Percentiles rank a stretch among this genome's conserved stretches.
These are phyloP conservation scores for Gymnocheta viridis DNA, from an alignment of 2,888 invertebrate genomes.

Conservation along the genomic window DNA sequence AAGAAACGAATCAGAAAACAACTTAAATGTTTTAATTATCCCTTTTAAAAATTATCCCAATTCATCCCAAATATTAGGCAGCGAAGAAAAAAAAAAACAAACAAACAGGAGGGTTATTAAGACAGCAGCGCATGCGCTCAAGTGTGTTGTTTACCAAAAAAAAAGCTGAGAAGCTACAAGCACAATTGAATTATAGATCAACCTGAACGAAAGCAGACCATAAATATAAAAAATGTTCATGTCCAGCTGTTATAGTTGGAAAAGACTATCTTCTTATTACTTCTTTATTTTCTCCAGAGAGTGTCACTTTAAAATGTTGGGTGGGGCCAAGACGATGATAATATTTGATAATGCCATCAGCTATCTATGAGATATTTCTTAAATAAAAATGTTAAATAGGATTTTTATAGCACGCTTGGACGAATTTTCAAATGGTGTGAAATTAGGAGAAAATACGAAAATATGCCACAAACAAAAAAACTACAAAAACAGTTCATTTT, in stretches of 20 bases:
- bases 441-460: no score
- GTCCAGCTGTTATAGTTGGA: constrained; percentile 40
- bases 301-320: neutral
- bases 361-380: no score
- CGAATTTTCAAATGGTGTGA: no score
- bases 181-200: constrained; percentile 58
- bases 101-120: constrained; percentile 22
- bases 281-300: neutral
- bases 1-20: constrained; percentile 27
- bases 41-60: neutral
- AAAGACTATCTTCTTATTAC: neutral
- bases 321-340: constrained; percentile 16
- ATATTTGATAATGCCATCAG: no score
- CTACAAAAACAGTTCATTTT: no score
- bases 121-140: constrained; percentile 45
- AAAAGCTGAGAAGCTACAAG: constrained; percentile 28
- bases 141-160: constrained; percentile 16
- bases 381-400: no score
- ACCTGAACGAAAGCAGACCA: constrained; percentile 39
- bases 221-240: constrained; percentile 12
- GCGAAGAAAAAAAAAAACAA: neutral
- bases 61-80: neutral
- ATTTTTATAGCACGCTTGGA: no score
- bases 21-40: constrained; percentile 53
- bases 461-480: no score